Evolutionary conservation across 2,113 vertebrate species (phyloP), one percentile per base, ranked within the genome.

Genomic region (Saccopteryx leptura): DNA sequence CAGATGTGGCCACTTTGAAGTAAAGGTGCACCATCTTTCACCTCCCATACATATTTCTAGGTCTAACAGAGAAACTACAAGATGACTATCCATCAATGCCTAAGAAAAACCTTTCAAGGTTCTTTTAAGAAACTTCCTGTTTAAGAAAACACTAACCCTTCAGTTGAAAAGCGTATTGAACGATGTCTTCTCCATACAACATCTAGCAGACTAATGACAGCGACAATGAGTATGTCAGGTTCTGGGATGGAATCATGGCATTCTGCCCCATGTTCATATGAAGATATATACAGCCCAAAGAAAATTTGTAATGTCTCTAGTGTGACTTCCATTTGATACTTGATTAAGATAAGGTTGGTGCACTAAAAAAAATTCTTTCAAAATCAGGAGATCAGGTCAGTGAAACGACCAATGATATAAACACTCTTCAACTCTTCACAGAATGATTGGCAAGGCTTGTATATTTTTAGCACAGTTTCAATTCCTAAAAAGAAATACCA

Each of bases 381-480:
- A 91, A 96, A 76, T 33, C 24, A 71, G 88, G 68, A 90, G 81
- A 94, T 81, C 7, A 88, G 48, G 23, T 80, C 54, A 90, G 23
- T 52, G 13, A 71, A 94, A 91, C 96, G 71, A 66, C 15, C 71
- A 93, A 56, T 71, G 63, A 24, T 31, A 88, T 4, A 93, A 89
- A 93, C 3, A 56, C 9, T 56, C 23, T 33, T 61, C 28, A 78
- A 65, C 28, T 92, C 39, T 39, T 39, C 26, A 7, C 65, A 74
- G 28, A 93, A 28, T 88, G 52, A 94, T 2, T n/a, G 54, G 28
- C 52, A 90, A 92, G 46, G 24, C 9, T 88, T 93, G 52, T 61
- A 50, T 18, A 63, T 83, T 95, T 97, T 94, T 11, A 71, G 76
- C 50, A 82, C 33, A 83, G 24, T 78, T 88, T 93, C 31, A 61